Percentiles rank a stretch among this genome's conserved stretches.
These are phyloP conservation scores for Arvicanthis niloticus DNA, from an alignment of 2,113 vertebrate genomes.

Conservation along the genomic window DNA sequence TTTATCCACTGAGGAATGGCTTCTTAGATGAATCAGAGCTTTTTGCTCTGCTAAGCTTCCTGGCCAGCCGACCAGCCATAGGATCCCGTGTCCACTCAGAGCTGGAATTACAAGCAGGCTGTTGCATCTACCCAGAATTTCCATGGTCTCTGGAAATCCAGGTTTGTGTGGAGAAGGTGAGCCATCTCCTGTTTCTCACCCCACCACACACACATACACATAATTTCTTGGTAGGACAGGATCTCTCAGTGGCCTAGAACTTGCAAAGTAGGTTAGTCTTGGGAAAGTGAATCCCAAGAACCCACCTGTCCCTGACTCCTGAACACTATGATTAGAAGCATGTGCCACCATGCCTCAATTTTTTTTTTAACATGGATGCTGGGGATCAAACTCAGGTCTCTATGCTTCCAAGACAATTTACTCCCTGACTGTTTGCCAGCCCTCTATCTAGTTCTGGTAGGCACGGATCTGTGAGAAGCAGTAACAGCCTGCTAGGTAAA, in stretches of 20 bases:
- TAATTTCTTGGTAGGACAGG: neutral
- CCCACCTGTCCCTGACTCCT: neutral
- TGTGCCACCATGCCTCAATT: neutral
- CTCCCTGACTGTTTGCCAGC: neutral
- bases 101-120: neutral
- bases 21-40: neutral
- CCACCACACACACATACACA: neutral
- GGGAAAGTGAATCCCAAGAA: neutral
- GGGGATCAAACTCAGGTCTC: neutral
- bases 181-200: neutral
- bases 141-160: neutral
- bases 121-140: neutral
- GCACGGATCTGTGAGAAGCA: neutral
- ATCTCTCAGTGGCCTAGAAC: neutral
- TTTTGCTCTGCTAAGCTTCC: neutral
- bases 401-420: neutral
- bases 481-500: neutral
- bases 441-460: neutral
- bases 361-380: neutral
- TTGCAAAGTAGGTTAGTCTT: neutral
- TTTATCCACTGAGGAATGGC: neutral
- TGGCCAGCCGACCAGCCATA: neutral
- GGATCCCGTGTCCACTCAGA: neutral
- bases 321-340: neutral
- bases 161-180: neutral